Base-by-base conservation (phyloP, 2,888 invertebrate species). In the Heliconius charithonia region DNA sequence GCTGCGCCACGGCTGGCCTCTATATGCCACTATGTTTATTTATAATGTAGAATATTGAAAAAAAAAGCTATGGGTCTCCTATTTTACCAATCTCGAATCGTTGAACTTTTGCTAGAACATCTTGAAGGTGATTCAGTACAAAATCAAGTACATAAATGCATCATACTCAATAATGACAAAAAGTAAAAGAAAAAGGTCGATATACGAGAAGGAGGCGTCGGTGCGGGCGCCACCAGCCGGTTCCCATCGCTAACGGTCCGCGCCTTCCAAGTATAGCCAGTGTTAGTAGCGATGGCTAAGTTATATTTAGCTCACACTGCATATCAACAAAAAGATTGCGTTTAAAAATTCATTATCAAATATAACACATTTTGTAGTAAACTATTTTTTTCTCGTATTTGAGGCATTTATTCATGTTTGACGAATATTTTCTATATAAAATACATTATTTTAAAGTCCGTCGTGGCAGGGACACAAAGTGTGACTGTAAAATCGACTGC, bases 211-310 rank as follows among this genome's bases (percentile, higher is more conserved):
- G 81, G 81, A 84, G 86, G 79, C 85, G 84, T 79, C 84, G 81
- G 82, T 84, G 83, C 79, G 84, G 82, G 82, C 90, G 89, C 88
- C 90, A 85, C 75, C 86, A 85, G 85, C 89, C 86, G 88, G 89
- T 89, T 88, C 89, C 89, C 87, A 86, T 74, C 85, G 88, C 86
- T 90, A 91, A 91, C 92, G 91, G 90, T 89, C 83, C 86, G 82
- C 85, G 86, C 87, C 88, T 91, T 91, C 90, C 91, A 90, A 90
- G 90, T 90, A 90, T 87, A 89, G 88, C 87, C 85, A 85, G 86
- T 87, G 87, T 89, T 89, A 90, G 88, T 87, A 22, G 85, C 84
- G 85, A 84, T 84, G 85, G 86, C 62, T 80, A 67, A 77, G 81
- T 86, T 92, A 92, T 92, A 91, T 92, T 87, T 92, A 92, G 90